Evolutionary conservation across 2,113 vertebrate genomes (phyloP).

Genomic region (Brachionichthys hirsutus): DNA sequence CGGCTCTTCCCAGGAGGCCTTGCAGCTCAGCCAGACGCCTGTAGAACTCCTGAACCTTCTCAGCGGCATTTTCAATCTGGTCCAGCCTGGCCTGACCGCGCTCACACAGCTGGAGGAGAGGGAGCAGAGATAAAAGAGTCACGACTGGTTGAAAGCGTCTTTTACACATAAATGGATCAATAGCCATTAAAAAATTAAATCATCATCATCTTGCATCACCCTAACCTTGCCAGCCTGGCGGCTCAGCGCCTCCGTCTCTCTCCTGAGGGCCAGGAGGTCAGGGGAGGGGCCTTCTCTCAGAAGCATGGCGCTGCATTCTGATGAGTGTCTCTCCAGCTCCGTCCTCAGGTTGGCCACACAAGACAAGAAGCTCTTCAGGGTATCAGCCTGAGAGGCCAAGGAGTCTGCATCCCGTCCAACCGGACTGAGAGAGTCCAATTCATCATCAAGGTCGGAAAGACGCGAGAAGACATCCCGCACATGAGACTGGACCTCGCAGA

Average conservation of each 20-base stretch:
- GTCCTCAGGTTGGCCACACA: conserved; percentile 80
- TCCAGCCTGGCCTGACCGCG: conserved; percentile 84
- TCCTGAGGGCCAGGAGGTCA: conserved; percentile 87
- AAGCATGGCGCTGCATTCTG: conserved; percentile 88
- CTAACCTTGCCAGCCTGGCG: conserved; percentile 92
- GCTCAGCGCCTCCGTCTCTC: conserved; percentile 90
- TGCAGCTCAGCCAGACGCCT: conserved; percentile 82
- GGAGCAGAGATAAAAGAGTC: not conserved
- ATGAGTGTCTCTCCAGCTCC: conserved; percentile 84
- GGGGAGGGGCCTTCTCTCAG: conserved; percentile 89
- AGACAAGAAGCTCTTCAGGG: conserved; percentile 82
- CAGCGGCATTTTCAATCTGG: conserved; percentile 84
- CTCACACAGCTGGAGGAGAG: conserved; percentile 76
- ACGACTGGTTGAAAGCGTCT: not conserved
- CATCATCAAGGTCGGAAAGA: conserved; percentile 91
- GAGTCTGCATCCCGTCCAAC: conserved; percentile 89
- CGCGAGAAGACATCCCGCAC: conserved; percentile 95
- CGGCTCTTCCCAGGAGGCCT: conserved; percentile 81
- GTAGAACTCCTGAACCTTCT: conserved; percentile 88
- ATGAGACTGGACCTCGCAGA: conserved; percentile 86
- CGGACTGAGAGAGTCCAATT: conserved; percentile 90
- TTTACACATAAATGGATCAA: not conserved
- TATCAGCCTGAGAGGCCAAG: conserved; percentile 92
- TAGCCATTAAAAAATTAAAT: fast-evolving
- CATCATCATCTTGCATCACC: conserved; percentile 53